Base-by-base conservation (phyloP, 2,797 vertebrate species). In the Somateria mollissima region DNA sequence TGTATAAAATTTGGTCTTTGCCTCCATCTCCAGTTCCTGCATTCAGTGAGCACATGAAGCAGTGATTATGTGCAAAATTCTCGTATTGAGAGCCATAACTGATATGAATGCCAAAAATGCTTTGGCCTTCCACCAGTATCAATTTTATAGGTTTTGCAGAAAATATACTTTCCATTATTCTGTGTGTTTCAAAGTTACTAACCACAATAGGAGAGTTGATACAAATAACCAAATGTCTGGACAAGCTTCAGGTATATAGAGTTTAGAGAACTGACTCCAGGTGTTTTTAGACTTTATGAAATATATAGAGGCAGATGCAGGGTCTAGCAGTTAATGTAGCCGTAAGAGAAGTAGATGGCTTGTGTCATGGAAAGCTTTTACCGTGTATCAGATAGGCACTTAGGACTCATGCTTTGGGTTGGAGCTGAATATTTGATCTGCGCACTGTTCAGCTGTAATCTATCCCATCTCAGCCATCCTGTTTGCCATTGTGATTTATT, bases 401-500 rank as follows among this genome's bases (percentile, higher is more conserved):
- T 77, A 90, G 65, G 54, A 87, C 61, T 83, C 19, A 7, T 54
- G 58, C 81, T 91, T 94, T 74, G 61, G 61, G 30, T 84, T 90
- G 65, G 34, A 92, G 65, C 65, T 94, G 90, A 94, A 71, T 96
- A 87, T 95, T 88, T 88, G 89, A 94, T 94, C 84, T 8, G 3
- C 47, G 57, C 64, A 58, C 65, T 67, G 54, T 90, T 91, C 91
- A 91, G 51, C 85, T 86, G 83, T 82, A 94, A 95, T 94, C 65
- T 90, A 6, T 87, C 85, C 83, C 56, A 79, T 92, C 80, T 92
- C 49, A 69, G 74, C 69, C 75, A 94, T 70, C 92, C 88, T 62
- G 74, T 94, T 94, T 96, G 74, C 83, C 57, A 53, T 90, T 94
- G 71, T 94, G 92, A 95, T 96, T 94, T 96, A 96, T 92, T 82